Evolutionary conservation across 2,113 vertebrate genomes (phyloP).

Genomic region (Lipophrys pholis): DNA sequence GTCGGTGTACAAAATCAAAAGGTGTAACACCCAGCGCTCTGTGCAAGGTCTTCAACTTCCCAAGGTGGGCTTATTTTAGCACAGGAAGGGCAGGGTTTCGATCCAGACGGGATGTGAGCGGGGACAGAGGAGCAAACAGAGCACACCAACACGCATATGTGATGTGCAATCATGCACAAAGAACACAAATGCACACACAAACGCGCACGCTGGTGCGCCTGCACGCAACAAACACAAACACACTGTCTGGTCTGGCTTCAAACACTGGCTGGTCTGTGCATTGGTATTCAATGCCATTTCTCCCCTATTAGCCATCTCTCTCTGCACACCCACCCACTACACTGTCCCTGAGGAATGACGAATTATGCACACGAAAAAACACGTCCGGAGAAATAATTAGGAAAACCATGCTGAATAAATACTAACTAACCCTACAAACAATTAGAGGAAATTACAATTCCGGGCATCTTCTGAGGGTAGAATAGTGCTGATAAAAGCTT

Average conservation of each 20-base stretch:
- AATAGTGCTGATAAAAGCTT: conserved; percentile 38
- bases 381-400: conserved; percentile 77
- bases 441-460: conserved; percentile 67
- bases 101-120: conserved; percentile 76
- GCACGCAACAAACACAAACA: conserved; percentile 51
- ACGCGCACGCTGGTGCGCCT: conserved; percentile 12
- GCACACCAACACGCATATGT: conserved; percentile 13
- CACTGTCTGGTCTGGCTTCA: conserved; percentile 57
- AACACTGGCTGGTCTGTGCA: conserved; percentile 61
- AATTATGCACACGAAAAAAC: conserved; percentile 79
- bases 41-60: conserved; percentile 73
- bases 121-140: conserved; percentile 61
- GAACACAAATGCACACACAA: conserved; percentile 8
- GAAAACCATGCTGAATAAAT: conserved; percentile 72
- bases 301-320: conserved; percentile 71
- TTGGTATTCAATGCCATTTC: conserved; percentile 79
- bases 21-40: conserved; percentile 67
- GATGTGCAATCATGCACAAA: conserved; percentile 54
- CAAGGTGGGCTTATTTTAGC: conserved; percentile 82
- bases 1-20: conserved; percentile 53
- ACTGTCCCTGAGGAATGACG: conserved; percentile 55
- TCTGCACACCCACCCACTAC: conserved; percentile 67
- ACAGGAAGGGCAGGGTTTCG: conserved; percentile 83
- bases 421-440: conserved; percentile 68
- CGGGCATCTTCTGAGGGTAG: conserved; percentile 27